Percentiles rank a stretch among this genome's conserved stretches.
phyloP scores from a whole-genome alignment of 2,888 invertebrate species.

The Parthenolecanium corni region DNA sequence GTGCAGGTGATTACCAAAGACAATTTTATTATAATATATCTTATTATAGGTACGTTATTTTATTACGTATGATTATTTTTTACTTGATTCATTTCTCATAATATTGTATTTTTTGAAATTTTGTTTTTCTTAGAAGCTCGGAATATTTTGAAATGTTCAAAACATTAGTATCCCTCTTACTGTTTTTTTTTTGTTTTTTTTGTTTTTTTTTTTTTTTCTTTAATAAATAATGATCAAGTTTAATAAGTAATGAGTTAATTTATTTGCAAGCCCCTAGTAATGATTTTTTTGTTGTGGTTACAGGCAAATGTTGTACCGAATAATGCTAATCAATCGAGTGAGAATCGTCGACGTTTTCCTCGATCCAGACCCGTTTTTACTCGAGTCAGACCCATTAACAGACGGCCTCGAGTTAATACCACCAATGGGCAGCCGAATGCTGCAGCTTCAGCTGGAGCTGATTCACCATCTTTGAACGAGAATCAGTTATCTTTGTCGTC shows the following conservation, averaged over 20 bases:
- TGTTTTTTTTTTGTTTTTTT: no score
- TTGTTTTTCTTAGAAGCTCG: not conserved
- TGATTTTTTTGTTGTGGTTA: not conserved
- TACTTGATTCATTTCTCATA: no score
- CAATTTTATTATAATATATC: no score
- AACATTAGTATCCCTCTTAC: no score
- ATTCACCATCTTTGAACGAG: not conserved
- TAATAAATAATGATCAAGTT: no score
- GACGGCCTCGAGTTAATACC: slow-evolving; percentile 7
- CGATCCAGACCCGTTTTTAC: slow-evolving; percentile 4
- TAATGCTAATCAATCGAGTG: slow-evolving; percentile 2
- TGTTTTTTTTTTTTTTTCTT: no score
- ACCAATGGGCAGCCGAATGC: not conserved
- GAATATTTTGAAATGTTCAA: not conserved
- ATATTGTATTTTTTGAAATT: not conserved
- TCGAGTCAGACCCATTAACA: no score
- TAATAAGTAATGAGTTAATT: no score
- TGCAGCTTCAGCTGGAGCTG: not conserved
- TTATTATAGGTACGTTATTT: no score
- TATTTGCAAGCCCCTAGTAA: not conserved
- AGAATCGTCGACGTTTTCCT: slow-evolving; percentile 1
- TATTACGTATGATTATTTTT: no score
- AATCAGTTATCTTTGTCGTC: slow-evolving; percentile 5
- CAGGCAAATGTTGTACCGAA: not conserved
- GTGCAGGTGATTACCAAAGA: not conserved